phyloP scores from a whole-genome alignment of 37 sponge, comb jelly and placozoan species.

The Eunapius fragilis region DNA sequence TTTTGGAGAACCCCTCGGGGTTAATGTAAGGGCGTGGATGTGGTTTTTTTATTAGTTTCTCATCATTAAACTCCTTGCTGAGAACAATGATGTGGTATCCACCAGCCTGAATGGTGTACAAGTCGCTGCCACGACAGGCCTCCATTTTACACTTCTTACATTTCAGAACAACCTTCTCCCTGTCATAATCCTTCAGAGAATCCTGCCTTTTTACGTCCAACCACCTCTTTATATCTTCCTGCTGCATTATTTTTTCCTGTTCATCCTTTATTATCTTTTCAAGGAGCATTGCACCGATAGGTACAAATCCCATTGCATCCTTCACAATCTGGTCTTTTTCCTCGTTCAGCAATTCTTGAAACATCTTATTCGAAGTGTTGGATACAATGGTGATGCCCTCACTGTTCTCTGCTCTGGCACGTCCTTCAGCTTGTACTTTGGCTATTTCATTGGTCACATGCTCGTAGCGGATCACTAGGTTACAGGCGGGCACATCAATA shows the following conservation, averaged over 20 bases:
- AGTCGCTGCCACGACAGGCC: slow-evolving; percentile 54
- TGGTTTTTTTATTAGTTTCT: not conserved
- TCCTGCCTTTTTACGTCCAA: not conserved
- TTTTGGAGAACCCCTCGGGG: not conserved
- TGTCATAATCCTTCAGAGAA: slow-evolving; percentile 1
- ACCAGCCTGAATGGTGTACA: slow-evolving; percentile 9
- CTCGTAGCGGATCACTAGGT: slow-evolving; percentile 85
- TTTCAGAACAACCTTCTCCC: slow-evolving; percentile 14
- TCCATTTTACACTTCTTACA: slow-evolving; percentile 51
- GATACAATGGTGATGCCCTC: slow-evolving; percentile 28
- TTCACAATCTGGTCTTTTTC: slow-evolving; percentile 28
- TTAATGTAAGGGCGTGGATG: slow-evolving; percentile 6
- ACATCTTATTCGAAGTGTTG: slow-evolving; percentile 10
- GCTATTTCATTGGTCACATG: slow-evolving; percentile 79
- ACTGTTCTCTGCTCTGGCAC: slow-evolving; percentile 69
- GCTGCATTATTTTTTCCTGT: not conserved
- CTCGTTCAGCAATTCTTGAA: slow-evolving; percentile 27
- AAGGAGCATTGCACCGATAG: not conserved
- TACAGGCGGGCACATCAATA: slow-evolving; percentile 90
- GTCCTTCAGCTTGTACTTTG: slow-evolving; percentile 70
- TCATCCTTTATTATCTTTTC: not conserved
- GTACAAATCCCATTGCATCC: slow-evolving; percentile 1
- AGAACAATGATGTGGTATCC: slow-evolving; percentile 42
- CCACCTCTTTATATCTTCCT: not conserved
- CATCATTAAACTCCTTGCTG: not conserved